Evolutionary conservation across 2,888 invertebrate species (phyloP), one percentile per base, ranked within the genome.

Genomic region (Drosophila multiciliata): DNA sequence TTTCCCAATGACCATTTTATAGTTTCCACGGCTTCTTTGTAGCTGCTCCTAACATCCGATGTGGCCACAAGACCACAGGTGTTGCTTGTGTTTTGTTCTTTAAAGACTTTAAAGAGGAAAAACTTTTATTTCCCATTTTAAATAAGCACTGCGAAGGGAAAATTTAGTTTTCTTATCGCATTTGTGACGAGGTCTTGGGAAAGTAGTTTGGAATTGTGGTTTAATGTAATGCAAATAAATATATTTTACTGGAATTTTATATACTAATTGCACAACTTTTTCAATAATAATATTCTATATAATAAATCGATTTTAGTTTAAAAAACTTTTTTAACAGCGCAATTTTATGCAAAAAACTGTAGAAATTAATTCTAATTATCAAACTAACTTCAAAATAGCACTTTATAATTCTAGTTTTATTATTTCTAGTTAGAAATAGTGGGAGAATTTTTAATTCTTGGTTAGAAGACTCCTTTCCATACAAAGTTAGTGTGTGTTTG

Each of bases 11-110:
- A 20, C n/a, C 45, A 61, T 80, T 83, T 80, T 77, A 80, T 81
- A 68, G 80, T 66, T 83, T 59, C 45, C 55, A 80, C 80, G 82
- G 79, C 75, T 71, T 79, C 80, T 78, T 79, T 80, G 71, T 68
- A 59, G 55, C 58, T 52, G 38, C 32, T 17, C 20, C 58, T 35
- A 45, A 62, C 29, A 53, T 36, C 26, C 15, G 35, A 61, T 23
- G 63, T 12, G 48, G 64, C 52, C 71, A 76, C 55, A 70, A 45
- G 64, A 70, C 52, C 80, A 80, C 80, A 79, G 78, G 78, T 78
- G 78, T 67, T 67, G 71, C 52, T 54, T 36, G 62, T 67, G 15
- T 50, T 26, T 26, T 60, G 33, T 57, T 42, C 33, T 59, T 32
- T 32, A 26, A 12, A 36, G n/a, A 45, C 55, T 65, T 65, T 68